Conservation (phyloP, 2,113 vertebrate genomes). For the Zapus hudsonius region DNA sequence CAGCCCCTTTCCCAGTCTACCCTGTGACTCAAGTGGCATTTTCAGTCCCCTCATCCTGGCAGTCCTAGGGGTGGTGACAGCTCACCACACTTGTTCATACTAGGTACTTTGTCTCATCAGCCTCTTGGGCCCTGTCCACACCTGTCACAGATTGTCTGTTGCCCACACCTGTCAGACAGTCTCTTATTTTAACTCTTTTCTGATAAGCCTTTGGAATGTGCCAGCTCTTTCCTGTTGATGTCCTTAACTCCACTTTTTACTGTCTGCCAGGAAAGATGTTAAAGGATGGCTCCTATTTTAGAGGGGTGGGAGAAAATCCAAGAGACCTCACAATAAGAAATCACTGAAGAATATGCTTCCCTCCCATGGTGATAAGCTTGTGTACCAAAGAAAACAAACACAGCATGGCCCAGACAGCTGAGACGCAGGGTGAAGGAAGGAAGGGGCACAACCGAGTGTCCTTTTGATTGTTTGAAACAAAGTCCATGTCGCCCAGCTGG, state of each 20-base stretch:
- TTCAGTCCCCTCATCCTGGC: not conserved
- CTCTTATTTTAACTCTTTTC: not conserved
- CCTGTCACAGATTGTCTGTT: not conserved
- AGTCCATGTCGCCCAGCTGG: not conserved
- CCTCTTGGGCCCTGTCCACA: not conserved
- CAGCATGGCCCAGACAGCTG: not conserved
- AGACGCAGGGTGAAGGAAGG: rapidly evolving
- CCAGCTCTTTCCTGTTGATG: not conserved
- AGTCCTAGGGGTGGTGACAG: not conserved
- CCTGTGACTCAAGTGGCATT: not conserved
- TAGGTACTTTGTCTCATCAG: not conserved
- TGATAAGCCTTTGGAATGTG: not conserved
- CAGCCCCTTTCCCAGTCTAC: not conserved
- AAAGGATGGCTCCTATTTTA: not conserved
- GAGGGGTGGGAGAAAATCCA: not conserved
- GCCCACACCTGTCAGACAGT: not conserved
- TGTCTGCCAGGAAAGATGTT: conserved; percentile 32
- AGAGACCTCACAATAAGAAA: conserved; percentile 17
- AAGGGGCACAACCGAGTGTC: not conserved
- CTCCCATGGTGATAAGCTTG: not conserved
- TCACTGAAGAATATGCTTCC: not conserved
- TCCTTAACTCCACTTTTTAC: not conserved
- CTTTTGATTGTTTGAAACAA: not conserved
- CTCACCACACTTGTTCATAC: not conserved
- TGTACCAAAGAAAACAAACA: not conserved